These are phyloP conservation scores for Epinephelus moara DNA, from an alignment of 2,113 vertebrate species.

Conservation along the genomic window DNA sequence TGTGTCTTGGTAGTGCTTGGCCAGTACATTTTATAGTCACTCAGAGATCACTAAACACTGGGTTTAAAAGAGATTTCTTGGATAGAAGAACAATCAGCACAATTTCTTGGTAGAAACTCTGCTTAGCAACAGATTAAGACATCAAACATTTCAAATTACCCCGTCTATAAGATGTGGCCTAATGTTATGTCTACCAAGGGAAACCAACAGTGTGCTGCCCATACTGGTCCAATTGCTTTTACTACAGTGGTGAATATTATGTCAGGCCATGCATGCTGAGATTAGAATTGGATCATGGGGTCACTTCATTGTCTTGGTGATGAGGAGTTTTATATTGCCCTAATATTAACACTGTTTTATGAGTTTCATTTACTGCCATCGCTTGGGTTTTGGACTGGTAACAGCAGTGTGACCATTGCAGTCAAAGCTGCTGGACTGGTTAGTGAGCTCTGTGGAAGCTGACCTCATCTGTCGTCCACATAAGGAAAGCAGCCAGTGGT, in stretches of 20 bases:
- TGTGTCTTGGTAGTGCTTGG: not conserved
- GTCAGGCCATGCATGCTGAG: not conserved
- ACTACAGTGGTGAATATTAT: not conserved
- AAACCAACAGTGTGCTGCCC: not conserved
- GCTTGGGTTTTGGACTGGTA: constrained; percentile 1
- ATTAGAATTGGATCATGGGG: not conserved
- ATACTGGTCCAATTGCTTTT: not conserved
- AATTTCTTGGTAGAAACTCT: not conserved
- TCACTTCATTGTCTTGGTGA: not conserved
- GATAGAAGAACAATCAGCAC: not conserved
- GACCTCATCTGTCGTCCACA: constrained; percentile 75
- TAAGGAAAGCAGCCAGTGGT: constrained; percentile 44
- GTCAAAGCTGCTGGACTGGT: constrained; percentile 28
- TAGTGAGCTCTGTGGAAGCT: constrained; percentile 28
- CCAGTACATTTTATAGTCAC: not conserved
- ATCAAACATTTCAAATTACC: not conserved
- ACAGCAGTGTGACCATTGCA: constrained; percentile 31
- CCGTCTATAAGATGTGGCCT: not conserved
- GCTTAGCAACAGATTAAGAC: not conserved
- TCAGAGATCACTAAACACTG: not conserved
- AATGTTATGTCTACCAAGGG: not conserved
- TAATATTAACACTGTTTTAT: constrained; percentile 5
- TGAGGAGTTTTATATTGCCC: not conserved
- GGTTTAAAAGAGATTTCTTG: too few species aligned
- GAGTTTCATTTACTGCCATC: not conserved